These are phyloP conservation scores for Hemiprocne comata DNA, from an alignment of 2,113 vertebrate species.

Conservation along the genomic window DNA sequence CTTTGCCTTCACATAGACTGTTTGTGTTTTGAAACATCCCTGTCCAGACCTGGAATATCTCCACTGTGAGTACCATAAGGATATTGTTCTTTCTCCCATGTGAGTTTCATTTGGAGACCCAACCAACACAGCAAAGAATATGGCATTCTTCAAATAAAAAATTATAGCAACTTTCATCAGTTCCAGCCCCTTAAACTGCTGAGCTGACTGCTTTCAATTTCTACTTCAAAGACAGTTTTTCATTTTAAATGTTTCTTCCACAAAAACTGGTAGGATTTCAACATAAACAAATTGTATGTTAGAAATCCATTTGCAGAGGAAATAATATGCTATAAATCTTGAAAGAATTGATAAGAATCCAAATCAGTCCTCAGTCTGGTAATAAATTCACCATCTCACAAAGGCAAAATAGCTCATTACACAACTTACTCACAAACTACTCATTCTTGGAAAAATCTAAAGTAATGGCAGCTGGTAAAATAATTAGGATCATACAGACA, in stretches of 20 bases:
- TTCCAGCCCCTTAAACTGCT: neutral
- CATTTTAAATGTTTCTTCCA: conserved; percentile 28
- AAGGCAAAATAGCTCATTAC: conserved; percentile 27
- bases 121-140: accelerated
- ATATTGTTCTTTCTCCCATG: neutral
- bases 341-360: conserved; percentile 48
- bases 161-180: neutral
- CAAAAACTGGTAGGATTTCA: conserved; percentile 20
- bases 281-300: conserved; percentile 40
- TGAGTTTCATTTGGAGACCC: neutral
- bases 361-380: neutral
- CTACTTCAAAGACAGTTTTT: conserved; percentile 45
- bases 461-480: conserved; percentile 60
- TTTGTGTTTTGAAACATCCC: neutral
- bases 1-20: neutral
- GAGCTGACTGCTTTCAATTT: conserved; percentile 21
- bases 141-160: neutral
- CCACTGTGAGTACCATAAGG: neutral
- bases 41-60: neutral
- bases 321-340: conserved; percentile 48
- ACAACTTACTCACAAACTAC: conserved; percentile 8
- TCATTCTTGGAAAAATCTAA: conserved; percentile 41
- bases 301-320: conserved; percentile 53
- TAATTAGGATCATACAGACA: conserved; percentile 62
- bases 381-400: conserved; percentile 51